Conservation (phyloP, 2,888 invertebrate genomes). For the Helicoverpa assulta region DNA sequence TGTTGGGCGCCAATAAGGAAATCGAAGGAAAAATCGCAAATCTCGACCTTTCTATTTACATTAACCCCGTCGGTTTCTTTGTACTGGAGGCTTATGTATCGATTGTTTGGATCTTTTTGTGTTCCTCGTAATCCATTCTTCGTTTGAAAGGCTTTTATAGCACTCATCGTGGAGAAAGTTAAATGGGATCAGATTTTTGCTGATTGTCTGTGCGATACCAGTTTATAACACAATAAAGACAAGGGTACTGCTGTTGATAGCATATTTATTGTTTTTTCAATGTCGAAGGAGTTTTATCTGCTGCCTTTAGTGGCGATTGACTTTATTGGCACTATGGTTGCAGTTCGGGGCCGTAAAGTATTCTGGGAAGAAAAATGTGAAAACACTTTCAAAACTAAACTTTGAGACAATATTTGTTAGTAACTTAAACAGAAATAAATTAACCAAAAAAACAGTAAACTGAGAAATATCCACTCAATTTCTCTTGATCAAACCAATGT, state of each 20-base stretch:
- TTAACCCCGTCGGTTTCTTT: constrained; percentile 46
- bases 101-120: constrained; percentile 48
- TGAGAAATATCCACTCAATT: no score
- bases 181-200: constrained; percentile 43
- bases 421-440: no score
- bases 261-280: constrained; percentile 45
- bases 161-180: constrained; percentile 33
- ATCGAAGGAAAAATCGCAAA: constrained; percentile 45
- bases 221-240: constrained; percentile 41
- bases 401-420: no score
- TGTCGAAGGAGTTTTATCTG: constrained; percentile 20
- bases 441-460: neutral
- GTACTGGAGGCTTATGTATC: constrained; percentile 42
- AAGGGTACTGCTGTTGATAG: constrained; percentile 18
- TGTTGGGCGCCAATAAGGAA: constrained; percentile 53
- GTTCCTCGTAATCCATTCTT: constrained; percentile 37
- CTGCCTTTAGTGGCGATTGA: constrained; percentile 14
- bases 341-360: neutral
- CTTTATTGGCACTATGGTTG: constrained; percentile 11
- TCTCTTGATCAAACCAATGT: no score
- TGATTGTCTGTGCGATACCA: constrained; percentile 40
- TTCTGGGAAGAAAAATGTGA: neutral
- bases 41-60: constrained; percentile 50
- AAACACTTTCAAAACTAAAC: neutral
- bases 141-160: constrained; percentile 40